phyloP scores from a whole-genome alignment of 2,113 vertebrate species.

The Neomonachus schauinslandi region DNA sequence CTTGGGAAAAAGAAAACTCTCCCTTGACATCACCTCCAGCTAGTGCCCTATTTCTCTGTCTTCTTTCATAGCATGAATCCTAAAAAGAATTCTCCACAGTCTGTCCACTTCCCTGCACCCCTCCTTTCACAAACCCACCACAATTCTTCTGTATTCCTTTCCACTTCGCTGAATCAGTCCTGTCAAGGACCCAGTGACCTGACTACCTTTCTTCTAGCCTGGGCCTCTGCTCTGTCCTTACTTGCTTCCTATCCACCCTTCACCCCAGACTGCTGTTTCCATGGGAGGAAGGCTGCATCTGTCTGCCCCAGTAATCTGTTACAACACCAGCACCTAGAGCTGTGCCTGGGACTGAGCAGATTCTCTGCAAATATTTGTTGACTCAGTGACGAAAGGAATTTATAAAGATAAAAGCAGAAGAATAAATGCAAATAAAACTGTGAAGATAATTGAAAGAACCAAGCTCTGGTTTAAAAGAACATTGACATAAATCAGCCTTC shows the following conservation, averaged over 20 bases:
- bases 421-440: not conserved
- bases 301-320: not conserved
- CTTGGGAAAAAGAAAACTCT: not conserved
- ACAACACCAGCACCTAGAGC: not conserved
- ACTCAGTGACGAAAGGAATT: not conserved
- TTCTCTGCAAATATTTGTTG: not conserved
- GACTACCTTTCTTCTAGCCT: not conserved
- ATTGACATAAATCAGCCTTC: not conserved
- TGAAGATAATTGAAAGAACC: not conserved
- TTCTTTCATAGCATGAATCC: not conserved
- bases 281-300: not conserved
- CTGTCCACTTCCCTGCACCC: not conserved
- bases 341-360: not conserved
- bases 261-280: not conserved
- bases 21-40: not conserved
- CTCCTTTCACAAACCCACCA: not conserved
- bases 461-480: not conserved
- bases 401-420: slow-evolving; percentile 4
- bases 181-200: not conserved
- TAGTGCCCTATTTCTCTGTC: not conserved
- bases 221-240: not conserved
- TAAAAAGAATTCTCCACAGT: not conserved
- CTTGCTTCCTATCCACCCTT: not conserved
- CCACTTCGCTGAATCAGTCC: not conserved
- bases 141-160: not conserved